These are phyloP conservation scores for Piprites chloris DNA, from an alignment of 2,113 vertebrate genomes.

Conservation along the genomic window DNA sequence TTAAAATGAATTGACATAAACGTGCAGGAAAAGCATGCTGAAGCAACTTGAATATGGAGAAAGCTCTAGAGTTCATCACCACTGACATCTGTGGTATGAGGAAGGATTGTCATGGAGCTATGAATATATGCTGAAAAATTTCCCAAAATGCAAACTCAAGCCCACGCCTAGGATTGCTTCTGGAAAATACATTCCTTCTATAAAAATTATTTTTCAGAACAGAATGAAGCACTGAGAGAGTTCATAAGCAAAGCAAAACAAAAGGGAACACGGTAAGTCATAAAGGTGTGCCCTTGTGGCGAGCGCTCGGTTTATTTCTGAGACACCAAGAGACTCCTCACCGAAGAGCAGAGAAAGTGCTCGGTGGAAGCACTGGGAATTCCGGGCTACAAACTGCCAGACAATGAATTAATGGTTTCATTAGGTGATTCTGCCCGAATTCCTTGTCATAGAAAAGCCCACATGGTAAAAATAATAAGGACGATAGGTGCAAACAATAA, in stretches of 20 bases:
- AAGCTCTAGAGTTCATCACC: not conserved
- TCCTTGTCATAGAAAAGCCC: not conserved
- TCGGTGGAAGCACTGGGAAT: not conserved
- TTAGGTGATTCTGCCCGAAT: not conserved
- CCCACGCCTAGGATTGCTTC: not conserved
- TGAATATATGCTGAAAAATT: not conserved
- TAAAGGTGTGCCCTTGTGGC: not conserved
- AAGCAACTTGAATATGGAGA: not conserved
- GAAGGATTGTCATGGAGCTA: not conserved
- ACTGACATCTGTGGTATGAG: not conserved
- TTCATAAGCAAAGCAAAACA: not conserved
- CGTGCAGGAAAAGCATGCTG: not conserved
- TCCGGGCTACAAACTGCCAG: not conserved
- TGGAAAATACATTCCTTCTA: not conserved
- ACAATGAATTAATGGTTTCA: not conserved
- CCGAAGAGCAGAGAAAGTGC: rapidly evolving
- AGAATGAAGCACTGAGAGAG: not conserved
- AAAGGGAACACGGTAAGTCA: not conserved
- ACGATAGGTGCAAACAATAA: not conserved
- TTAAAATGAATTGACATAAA: constrained; percentile 46
- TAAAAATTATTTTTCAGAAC: not conserved
- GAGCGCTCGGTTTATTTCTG: not conserved
- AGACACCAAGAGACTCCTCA: not conserved
- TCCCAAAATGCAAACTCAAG: not conserved
- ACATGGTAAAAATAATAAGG: not conserved